Percentiles rank a stretch among this genome's conserved stretches.
Evolutionary conservation across 2,797 vertebrate genomes (phyloP).

Genomic region (Agapornis canus): DNA sequence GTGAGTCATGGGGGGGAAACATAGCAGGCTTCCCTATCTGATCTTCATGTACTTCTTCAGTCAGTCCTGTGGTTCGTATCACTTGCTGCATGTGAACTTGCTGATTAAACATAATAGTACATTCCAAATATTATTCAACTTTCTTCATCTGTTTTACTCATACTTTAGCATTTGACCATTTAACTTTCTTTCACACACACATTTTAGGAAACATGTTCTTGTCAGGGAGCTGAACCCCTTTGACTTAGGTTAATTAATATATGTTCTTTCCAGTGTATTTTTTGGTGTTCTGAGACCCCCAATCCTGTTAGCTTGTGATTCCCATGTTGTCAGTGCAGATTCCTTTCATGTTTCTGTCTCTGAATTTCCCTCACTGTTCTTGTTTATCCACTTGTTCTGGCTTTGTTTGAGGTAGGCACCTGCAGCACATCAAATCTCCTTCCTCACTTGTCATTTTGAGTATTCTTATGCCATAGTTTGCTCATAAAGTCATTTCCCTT

Average conservation of each 20-base stretch:
- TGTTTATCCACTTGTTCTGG: neutral
- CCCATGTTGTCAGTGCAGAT: neutral
- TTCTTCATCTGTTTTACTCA: neutral
- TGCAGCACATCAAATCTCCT: neutral
- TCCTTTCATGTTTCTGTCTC: neutral
- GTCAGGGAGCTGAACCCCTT: neutral
- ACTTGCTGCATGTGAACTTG: neutral
- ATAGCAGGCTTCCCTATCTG: neutral
- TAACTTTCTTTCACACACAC: neutral
- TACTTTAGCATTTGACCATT: neutral
- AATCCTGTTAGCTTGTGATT: neutral
- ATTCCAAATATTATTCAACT: neutral
- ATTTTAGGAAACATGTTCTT: neutral
- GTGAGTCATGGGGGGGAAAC: neutral
- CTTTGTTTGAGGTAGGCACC: neutral
- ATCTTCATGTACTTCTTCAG: neutral
- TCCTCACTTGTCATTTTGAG: neutral
- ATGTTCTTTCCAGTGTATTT: neutral
- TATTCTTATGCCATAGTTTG: neutral
- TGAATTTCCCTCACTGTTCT: neutral
- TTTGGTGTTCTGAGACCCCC: neutral
- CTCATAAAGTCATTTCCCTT: neutral
- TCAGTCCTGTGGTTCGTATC: neutral
- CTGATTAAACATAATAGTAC: neutral
- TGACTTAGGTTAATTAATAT: neutral